A percentile compares a stretch with the other conserved stretches of the same genome.
phyloP scores from a whole-genome alignment of 2,888 invertebrate genomes.

The Cataglyphis livida region DNA sequence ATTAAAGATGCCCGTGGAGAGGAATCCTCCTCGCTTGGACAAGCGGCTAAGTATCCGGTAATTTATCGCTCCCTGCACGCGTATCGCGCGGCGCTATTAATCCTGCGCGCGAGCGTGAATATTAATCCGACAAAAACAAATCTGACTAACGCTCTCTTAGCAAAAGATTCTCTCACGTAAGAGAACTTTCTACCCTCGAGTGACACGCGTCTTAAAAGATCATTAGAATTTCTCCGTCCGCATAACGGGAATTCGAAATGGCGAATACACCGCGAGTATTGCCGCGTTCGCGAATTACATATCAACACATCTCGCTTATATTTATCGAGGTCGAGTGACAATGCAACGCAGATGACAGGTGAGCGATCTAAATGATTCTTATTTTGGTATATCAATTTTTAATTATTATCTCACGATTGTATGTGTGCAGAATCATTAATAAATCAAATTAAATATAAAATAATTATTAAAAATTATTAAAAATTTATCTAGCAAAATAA shows the following conservation, averaged over 20 bases:
- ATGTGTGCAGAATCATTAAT: too few relatives aligned
- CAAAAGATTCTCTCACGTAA: slow-evolving; percentile 39
- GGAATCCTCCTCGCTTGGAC: slow-evolving; percentile 18
- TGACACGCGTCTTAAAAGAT: slow-evolving; percentile 29
- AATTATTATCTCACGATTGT: too few relatives aligned
- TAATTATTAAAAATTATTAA: too few relatives aligned
- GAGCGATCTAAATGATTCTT: too few relatives aligned
- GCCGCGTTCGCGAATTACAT: background rate
- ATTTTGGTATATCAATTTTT: too few relatives aligned
- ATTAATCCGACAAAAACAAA: slow-evolving; percentile 53
- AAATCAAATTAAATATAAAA: too few relatives aligned
- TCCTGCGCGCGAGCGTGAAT: slow-evolving; percentile 41
- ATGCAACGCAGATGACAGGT: too few relatives aligned
- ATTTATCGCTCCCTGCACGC: slow-evolving; percentile 44
- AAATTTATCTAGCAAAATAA: too few relatives aligned
- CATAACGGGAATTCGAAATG: background rate
- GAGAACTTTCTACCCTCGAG: slow-evolving; percentile 45
- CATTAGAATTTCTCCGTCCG: slow-evolving; percentile 38
- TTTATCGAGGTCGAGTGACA: background rate
- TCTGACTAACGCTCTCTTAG: slow-evolving; percentile 22
- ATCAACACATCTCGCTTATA: background rate
- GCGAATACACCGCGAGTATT: background rate
- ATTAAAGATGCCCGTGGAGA: slow-evolving; percentile 38
- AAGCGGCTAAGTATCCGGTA: slow-evolving; percentile 31
- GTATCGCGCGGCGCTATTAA: slow-evolving; percentile 47